Evolutionary conservation across 2,113 vertebrate species (phyloP), one percentile per base, ranked within the genome.

Genomic region (Gavia stellata): DNA sequence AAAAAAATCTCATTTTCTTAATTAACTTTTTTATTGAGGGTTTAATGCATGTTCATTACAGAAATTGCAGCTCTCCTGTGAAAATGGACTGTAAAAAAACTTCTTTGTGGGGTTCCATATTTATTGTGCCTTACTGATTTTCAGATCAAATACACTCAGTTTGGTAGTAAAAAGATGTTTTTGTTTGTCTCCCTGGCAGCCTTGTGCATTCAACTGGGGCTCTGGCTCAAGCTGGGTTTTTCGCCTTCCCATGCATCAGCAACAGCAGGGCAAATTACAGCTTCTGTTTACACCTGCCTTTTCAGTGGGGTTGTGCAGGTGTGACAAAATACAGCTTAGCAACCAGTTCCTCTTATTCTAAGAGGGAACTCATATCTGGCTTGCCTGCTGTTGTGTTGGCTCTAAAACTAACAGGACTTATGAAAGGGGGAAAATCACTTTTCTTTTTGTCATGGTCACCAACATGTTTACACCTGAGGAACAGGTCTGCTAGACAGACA

Each of bases 1-100:
- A 78, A 81, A 66, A 38, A 61, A 67, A 82, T 9, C 53, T 90
- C 31, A 83, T 95, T 95, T 94, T 91, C 90, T 94, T 97, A 94
- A 96, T 96, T 97, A 97, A 94, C 83, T 93, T 95, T 94, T 96
- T 92, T 74, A 92, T 94, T 86, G 74, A 93, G 86, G 25, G 17
- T 91, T 92, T 97, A 95, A 91, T 96, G 65, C 66, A 40, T 78
- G 82, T 67, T 97, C 86, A 81, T 97, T 96, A 93, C 31, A 94
- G 73, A 88, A 95, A 92, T 86, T 86, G 63, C n/a, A 65, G 40
- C 38, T 96, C 71, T 81, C 29, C 40, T 90, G 85, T 42, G 14
- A 84, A 97, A 95, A 96, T 29, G 59, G 74, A 75, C 58, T 90
- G 28, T 72, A 81, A 88, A 96, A 88, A 81, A 78, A 73, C 26